Conservation (phyloP, 2,797 vertebrate species). For the Allobates femoralis region DNA sequence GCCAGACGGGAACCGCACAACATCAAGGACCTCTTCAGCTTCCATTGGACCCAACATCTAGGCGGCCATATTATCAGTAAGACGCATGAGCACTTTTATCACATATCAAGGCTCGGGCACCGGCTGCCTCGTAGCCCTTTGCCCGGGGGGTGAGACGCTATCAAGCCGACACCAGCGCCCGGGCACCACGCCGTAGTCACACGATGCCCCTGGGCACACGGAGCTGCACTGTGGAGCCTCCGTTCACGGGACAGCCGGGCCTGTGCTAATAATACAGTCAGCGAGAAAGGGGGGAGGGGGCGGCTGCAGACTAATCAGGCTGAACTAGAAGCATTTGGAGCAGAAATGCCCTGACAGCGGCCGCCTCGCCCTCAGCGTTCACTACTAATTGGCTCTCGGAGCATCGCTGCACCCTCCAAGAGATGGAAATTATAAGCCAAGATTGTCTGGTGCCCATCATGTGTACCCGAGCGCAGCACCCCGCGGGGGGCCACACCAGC, state of each 20-base stretch:
- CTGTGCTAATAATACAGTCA: neutral
- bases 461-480: no score
- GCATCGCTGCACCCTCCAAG: conserved; percentile 68
- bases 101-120: neutral
- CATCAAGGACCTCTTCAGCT: neutral
- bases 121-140: neutral
- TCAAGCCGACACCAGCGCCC: neutral
- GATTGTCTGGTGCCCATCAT: conserved; percentile 71
- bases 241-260: neutral
- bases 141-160: neutral
- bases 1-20: neutral
- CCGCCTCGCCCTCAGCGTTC: conserved; percentile 67
- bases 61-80: neutral
- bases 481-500: no score
- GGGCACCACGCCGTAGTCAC: neutral
- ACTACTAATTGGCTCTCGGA: conserved; percentile 62
- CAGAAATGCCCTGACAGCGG: conserved; percentile 68
- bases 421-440: conserved; percentile 74
- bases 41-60: neutral
- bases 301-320: conserved; percentile 67
- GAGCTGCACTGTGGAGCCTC: neutral
- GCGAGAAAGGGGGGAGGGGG: neutral
- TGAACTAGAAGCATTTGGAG: conserved; percentile 75
- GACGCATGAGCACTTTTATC: neutral
- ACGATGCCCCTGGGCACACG: neutral